A percentile compares a stretch with the other conserved stretches of the same genome.
These are phyloP conservation scores for Thaleichthys pacificus DNA, from an alignment of 2,797 vertebrate genomes.

Conservation along the genomic window DNA sequence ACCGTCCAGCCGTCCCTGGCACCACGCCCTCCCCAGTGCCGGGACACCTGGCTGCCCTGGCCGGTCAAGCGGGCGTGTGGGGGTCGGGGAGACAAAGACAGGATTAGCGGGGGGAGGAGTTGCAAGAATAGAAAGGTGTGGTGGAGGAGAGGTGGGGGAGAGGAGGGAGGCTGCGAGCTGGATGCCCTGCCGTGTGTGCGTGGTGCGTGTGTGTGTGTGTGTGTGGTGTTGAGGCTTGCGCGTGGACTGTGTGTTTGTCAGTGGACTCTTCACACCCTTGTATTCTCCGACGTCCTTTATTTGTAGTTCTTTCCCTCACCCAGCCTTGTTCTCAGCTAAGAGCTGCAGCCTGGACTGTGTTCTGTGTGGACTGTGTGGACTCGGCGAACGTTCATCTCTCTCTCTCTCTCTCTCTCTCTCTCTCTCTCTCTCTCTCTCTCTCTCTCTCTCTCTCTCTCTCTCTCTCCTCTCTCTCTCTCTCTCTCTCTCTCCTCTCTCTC, in stretches of 20 bases:
- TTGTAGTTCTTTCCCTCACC: no score
- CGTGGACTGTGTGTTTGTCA: no score
- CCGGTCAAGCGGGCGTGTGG: neutral
- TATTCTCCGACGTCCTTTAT: no score
- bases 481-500: neutral
- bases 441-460: neutral
- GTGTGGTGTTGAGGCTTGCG: neutral
- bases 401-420: neutral
- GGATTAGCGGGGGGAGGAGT: neutral
- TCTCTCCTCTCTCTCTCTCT: neutral
- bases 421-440: neutral
- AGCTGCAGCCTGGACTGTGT: no score
- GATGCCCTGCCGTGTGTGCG: no score
- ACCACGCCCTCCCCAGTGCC: slow-evolving; percentile 5
- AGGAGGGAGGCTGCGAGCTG: neutral
- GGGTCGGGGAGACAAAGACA: neutral
- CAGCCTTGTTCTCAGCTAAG: no score
- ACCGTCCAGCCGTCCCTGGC: no score
- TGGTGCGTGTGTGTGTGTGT: no score
- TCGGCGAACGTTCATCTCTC: no score
- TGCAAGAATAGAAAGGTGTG: no score
- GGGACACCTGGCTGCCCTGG: neutral
- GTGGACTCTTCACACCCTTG: no score
- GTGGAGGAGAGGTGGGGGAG: neutral
- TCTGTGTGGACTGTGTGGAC: no score